Evolutionary conservation across 2,888 invertebrate genomes (phyloP), one percentile per base, ranked within the genome.

Genomic region (Apomyelois bistriatella): DNA sequence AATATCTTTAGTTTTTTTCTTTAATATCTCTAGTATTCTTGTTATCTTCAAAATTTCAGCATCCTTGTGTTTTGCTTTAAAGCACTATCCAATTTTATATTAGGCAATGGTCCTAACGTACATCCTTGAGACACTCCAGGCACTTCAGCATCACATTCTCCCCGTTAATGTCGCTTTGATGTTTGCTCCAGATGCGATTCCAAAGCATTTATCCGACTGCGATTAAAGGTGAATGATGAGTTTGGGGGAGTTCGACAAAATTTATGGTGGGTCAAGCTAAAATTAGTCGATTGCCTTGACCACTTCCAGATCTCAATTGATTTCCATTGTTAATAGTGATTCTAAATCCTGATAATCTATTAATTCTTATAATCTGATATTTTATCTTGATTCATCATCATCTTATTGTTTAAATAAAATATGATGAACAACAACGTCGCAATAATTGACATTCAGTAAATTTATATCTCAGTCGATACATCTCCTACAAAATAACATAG

Each of bases 141-240:
- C 15, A 28, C 37, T 9, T 41, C 13, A 50, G 30, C 10, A 50
- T 17, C 15, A 32, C 35, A 17, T 16, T 36, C n/a, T 37, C 40
- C 41, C 37, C 10, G 46, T 55, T 48, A 43, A 48, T 53, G 43
- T 15, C 37, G 13, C 53, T 54, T 55, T 58, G 58, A 58, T 54
- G 58, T 58, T 53, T 28, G 47, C 9, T 43, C 35, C 55, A 58
- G 55, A 55, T 55, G 58, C 52, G 41, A 17, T 37, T 17, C 48
- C 40, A 37, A 35, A 37, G 30, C 42, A 49, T 48, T 53, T 38
- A 43, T 17, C 48, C 48, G 42, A 42, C 47, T 49, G 36, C 42
- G 42, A 43, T 43, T 49, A 43, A 49, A 53, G 53, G 55, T 55
- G 55, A 55, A 43, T 49, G 40, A 55, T 55, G 48, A 49, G 43